phyloP scores from a whole-genome alignment of 2,888 invertebrate genomes.

The Leptinotarsa rubiginosa region DNA sequence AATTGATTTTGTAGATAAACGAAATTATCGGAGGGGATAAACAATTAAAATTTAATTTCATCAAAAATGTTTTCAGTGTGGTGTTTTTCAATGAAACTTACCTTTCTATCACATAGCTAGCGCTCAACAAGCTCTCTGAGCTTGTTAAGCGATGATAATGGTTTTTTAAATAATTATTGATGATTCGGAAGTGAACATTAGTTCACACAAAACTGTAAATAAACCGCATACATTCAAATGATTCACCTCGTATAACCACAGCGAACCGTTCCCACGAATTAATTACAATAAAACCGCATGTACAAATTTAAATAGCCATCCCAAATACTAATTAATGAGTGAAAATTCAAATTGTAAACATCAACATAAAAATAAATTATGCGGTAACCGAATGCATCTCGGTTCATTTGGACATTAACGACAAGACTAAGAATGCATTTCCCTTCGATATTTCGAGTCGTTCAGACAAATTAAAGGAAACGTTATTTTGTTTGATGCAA shows the following conservation, averaged over 20 bases:
- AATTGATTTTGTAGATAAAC: too few relatives aligned
- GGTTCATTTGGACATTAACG: neutral
- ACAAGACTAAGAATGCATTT: neutral
- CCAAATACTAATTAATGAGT: conserved; percentile 40
- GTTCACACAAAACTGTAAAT: conserved; percentile 4
- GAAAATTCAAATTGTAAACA: conserved; percentile 36
- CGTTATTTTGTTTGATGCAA: neutral
- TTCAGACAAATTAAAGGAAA: neutral
- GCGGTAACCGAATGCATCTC: neutral
- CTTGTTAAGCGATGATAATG: too few relatives aligned
- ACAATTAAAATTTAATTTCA: too few relatives aligned
- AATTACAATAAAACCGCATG: conserved; percentile 23
- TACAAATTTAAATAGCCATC: conserved; percentile 31
- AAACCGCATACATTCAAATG: conserved; percentile 1
- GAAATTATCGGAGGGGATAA: too few relatives aligned
- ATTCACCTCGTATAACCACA: conserved; percentile 8
- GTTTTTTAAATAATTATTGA: too few relatives aligned
- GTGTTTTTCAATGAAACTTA: too few relatives aligned
- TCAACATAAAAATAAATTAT: conserved; percentile 42
- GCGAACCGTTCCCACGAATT: conserved; percentile 28
- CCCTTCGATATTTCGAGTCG: neutral
- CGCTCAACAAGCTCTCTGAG: too few relatives aligned
- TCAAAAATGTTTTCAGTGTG: too few relatives aligned
- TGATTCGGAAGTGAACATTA: too few relatives aligned
- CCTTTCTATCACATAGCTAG: too few relatives aligned